These are phyloP conservation scores for Eupeodes luniger DNA, from an alignment of 2,888 invertebrate genomes.

Conservation along the genomic window DNA sequence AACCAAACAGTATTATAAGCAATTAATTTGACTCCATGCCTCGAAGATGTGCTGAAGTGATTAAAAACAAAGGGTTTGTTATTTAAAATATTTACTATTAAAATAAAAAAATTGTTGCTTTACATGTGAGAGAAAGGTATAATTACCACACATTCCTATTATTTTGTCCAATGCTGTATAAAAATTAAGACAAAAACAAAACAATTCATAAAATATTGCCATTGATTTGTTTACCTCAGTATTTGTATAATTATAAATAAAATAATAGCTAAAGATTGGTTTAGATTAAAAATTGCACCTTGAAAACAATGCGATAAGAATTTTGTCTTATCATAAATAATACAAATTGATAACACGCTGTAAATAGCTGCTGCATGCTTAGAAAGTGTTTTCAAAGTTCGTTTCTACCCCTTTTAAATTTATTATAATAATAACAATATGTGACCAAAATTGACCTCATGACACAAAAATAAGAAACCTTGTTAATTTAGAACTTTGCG, in stretches of 20 bases:
- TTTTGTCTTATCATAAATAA: slow-evolving; percentile 38
- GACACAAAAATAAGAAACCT: slow-evolving; percentile 32
- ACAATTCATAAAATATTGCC: neutral
- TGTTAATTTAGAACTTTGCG: slow-evolving; percentile 34
- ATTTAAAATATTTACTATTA: no score
- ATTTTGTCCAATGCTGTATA: no score
- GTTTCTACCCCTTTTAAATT: slow-evolving; percentile 28
- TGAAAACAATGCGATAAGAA: slow-evolving; percentile 40
- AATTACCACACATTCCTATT: no score
- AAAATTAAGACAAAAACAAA: no score
- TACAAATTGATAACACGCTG: slow-evolving; percentile 25
- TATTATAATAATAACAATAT: slow-evolving; percentile 44
- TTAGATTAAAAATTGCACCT: slow-evolving; percentile 42
- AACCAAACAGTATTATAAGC: no score
- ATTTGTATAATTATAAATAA: neutral
- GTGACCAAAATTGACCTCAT: slow-evolving; percentile 53
- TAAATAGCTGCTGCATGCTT: slow-evolving; percentile 27
- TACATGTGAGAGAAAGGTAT: no score
- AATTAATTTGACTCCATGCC: no score
- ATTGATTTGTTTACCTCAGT: slow-evolving; percentile 14
- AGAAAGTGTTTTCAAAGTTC: slow-evolving; percentile 32
- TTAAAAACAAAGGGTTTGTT: no score
- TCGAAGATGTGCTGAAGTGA: no score
- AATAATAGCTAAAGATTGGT: slow-evolving; percentile 26
- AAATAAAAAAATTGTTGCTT: no score